phyloP scores from a whole-genome alignment of 1,140 invertebrate genomes.

The Mycetomoellerius zeteki region DNA sequence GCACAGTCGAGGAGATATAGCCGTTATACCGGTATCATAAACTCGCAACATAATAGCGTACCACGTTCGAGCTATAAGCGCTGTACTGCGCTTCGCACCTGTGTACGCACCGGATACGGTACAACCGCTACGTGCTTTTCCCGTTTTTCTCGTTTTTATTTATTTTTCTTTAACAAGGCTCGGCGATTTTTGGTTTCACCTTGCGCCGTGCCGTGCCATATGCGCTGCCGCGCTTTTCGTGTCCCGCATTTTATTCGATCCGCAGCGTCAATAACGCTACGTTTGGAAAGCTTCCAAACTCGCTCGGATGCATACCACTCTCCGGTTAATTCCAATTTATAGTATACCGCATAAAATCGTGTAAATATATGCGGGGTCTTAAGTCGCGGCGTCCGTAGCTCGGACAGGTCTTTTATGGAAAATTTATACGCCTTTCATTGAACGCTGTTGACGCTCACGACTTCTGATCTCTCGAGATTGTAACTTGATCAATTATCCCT shows the following conservation, averaged over 20 bases:
- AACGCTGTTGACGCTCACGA: neutral
- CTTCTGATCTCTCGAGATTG: constrained; percentile 16
- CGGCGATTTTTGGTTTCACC: constrained; percentile 49
- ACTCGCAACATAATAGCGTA: constrained; percentile 52
- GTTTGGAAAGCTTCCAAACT: constrained; percentile 52
- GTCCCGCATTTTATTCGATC: constrained; percentile 46
- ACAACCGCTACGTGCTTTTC: neutral
- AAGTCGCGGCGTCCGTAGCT: neutral
- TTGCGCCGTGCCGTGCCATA: constrained; percentile 22
- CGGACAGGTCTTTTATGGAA: constrained; percentile 11
- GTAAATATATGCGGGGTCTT: constrained; percentile 38
- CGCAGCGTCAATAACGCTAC: constrained; percentile 49
- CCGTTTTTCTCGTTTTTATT: constrained; percentile 18
- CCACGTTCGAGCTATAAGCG: constrained; percentile 42
- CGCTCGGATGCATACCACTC: constrained; percentile 34
- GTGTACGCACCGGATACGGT: constrained; percentile 16
- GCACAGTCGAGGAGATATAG: constrained; percentile 9
- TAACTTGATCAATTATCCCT: constrained; percentile 45
- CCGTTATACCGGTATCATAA: constrained; percentile 49
- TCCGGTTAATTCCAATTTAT: constrained; percentile 60
- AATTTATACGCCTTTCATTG: neutral
- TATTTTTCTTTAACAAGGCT: constrained; percentile 46
- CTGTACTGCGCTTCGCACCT: constrained; percentile 30
- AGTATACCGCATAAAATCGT: constrained; percentile 45
- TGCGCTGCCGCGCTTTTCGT: constrained; percentile 23